phyloP scores from a whole-genome alignment of 2,113 vertebrate genomes.

The human region GRCh38 chr3:62408501-62409000 shows the following conservation, averaged over 20 bases:
- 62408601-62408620: background rate
- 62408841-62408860: background rate
- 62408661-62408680: background rate
- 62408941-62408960: background rate
- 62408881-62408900: background rate
- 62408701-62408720: background rate
- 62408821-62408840: background rate
- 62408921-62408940: background rate
- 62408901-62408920: background rate
- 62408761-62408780: background rate
- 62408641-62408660: background rate
- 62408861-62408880: background rate
- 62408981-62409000: background rate
- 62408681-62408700: constrained; percentile 8
- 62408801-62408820: background rate
- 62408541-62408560: background rate
- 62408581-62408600: background rate
- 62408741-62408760: background rate
- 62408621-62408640: background rate
- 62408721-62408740: constrained; percentile 13
- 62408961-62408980: accelerated
- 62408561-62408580: background rate
- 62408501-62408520: background rate
- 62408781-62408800: background rate
- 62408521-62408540: background rate